Base-by-base conservation (phyloP, 2,888 invertebrate species). In the Aphrophora alni region DNA sequence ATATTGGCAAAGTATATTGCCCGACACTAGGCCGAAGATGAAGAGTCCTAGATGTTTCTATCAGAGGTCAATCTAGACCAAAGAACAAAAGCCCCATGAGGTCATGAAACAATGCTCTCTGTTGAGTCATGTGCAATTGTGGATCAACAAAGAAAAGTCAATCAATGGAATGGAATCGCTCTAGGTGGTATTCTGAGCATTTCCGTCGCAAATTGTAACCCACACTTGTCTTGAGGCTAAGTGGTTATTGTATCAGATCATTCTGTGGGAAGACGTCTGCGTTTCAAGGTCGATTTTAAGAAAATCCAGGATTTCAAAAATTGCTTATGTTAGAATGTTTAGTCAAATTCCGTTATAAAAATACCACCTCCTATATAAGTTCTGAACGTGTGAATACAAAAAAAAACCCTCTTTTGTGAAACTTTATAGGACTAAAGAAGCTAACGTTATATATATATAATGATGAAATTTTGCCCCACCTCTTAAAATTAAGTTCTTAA, bases 51-150 rank as follows among this genome's bases (percentile, higher is more conserved):
- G 21, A 21, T 59, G 21, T 59, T 4, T 59, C 59, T 59, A 59
- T 4, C 59, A 59, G 21, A 59, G 59, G 59, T 21, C 59, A 59
- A 59, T 59, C 59, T 14, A 21, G 10, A 59, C 21, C 21, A 59
- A 44, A 59, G 21, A 59, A 59, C 59, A 59, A 59, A 59, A 59
- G 59, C 59, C 21, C 14, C 2, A n/a, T n/a, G n/a, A n/a, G n/a
- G n/a, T n/a, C n/a, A 44, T 59, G 59, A 59, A 59, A 59, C 59
- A 59, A 59, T 59, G 59, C 4, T 59, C 59, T 21, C 21, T 59
- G 59, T 59, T 59, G 59, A 59, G 59, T 59, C 59, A 59, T 59
- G 59, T 21, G 59, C 59, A 59, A 59, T 59, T 59, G 59, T 59
- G 7, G 59, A 59, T 59, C 21, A 59, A 59, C 59, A 59, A 59